These are phyloP conservation scores for Sternotherus odoratus DNA, from an alignment of 2,797 vertebrate genomes.

Conservation along the genomic window DNA sequence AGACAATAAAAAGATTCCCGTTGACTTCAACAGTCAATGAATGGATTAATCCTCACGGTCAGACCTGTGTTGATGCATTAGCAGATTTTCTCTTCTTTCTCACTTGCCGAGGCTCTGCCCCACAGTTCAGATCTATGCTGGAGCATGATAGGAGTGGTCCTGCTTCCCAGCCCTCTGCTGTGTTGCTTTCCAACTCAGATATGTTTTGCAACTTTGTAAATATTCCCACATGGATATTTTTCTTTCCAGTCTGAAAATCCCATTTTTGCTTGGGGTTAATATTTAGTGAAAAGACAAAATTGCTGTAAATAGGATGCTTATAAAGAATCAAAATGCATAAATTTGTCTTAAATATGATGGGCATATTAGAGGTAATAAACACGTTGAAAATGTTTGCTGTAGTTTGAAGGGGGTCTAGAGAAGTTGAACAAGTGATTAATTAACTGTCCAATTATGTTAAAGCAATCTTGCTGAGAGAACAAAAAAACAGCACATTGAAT, in stretches of 20 bases:
- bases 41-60: neutral
- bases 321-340: constrained; percentile 10
- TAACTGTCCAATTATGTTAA: constrained; percentile 11
- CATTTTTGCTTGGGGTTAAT: neutral
- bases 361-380: neutral
- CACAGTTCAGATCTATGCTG: neutral
- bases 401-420: neutral
- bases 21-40: neutral
- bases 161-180: neutral
- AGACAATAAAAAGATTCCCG: neutral
- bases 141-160: neutral
- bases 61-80: neutral
- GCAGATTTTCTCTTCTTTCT: neutral
- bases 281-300: neutral
- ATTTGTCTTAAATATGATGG: neutral
- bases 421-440: neutral
- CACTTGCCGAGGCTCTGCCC: neutral
- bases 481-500: neutral
- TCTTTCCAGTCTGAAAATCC: neutral
- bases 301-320: neutral
- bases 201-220: neutral
- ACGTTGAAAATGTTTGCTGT: neutral
- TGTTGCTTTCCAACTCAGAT: neutral
- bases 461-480: neutral
- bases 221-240: neutral